Conservation (phyloP, 2,888 invertebrate genomes). For the Diarsia mendica region DNA sequence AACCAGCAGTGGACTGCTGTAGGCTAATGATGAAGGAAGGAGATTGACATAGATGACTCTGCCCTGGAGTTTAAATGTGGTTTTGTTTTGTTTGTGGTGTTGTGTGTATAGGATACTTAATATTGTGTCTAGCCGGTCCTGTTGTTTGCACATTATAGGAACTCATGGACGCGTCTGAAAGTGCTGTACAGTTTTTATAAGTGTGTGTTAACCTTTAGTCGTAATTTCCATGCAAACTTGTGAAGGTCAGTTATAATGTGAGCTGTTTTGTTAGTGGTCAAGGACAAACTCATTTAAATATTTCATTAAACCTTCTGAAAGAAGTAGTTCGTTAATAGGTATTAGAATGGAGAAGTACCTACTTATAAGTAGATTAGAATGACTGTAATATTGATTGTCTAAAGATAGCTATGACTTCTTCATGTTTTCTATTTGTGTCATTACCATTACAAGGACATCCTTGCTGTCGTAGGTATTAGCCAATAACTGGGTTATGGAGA, state of each 20-base stretch:
- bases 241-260: slow-evolving; percentile 43
- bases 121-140: background rate
- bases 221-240: slow-evolving; percentile 47
- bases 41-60: background rate
- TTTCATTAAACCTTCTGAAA: slow-evolving; percentile 16
- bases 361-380: slow-evolving; percentile 22
- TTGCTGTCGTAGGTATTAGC: background rate
- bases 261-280: slow-evolving; percentile 38
- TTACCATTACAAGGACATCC: too few species aligned
- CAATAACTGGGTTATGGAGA: background rate
- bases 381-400: background rate
- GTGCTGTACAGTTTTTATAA: background rate
- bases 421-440: background rate
- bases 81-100: too few species aligned
- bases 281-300: slow-evolving; percentile 42
- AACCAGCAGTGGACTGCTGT: too few species aligned
- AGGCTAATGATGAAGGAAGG: background rate
- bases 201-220: background rate
- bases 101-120: too few species aligned
- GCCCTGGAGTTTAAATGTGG: background rate
- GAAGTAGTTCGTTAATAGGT: slow-evolving; percentile 4
- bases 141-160: background rate
- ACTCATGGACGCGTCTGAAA: background rate
- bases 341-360: background rate
- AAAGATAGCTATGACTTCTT: background rate